These are phyloP conservation scores for Brienomyrus brachyistius DNA, from an alignment of 2,113 vertebrate species.

Conservation along the genomic window DNA sequence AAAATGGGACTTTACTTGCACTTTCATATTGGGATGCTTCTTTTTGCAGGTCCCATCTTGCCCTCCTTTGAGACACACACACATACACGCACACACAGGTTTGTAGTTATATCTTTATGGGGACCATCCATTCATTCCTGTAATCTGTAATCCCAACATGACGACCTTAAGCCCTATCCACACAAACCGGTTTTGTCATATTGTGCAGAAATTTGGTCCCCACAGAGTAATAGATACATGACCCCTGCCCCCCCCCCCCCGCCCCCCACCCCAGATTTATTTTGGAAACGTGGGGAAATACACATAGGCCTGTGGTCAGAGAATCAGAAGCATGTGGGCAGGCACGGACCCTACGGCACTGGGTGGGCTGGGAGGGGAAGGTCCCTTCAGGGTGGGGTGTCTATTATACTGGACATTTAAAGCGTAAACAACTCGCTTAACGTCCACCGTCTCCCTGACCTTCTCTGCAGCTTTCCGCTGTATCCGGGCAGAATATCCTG, in stretches of 20 bases:
- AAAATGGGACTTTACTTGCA: not conserved
- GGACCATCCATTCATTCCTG: too few relatives aligned
- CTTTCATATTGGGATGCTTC: not conserved
- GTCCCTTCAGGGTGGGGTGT: not conserved
- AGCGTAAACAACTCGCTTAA: not conserved
- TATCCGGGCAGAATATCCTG: not conserved
- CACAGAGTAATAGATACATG: not conserved
- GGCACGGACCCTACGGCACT: not conserved
- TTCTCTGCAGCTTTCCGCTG: not conserved
- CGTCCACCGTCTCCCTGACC: not conserved
- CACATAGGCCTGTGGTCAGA: not conserved
- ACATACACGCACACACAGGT: not conserved
- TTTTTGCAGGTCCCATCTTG: not conserved
- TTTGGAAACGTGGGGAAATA: not conserved
- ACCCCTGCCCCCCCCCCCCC: not conserved
- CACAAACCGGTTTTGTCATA: not conserved
- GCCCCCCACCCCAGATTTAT: not conserved
- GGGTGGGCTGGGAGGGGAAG: not conserved
- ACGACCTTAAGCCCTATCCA: not conserved
- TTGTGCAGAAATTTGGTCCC: not conserved
- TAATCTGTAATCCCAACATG: too few relatives aligned
- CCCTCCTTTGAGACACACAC: too few relatives aligned
- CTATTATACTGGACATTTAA: not conserved
- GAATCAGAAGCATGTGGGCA: not conserved
- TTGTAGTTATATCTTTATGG: too few relatives aligned